Conservation (phyloP, 1,140 invertebrate species). For the Nymphalis io region DNA sequence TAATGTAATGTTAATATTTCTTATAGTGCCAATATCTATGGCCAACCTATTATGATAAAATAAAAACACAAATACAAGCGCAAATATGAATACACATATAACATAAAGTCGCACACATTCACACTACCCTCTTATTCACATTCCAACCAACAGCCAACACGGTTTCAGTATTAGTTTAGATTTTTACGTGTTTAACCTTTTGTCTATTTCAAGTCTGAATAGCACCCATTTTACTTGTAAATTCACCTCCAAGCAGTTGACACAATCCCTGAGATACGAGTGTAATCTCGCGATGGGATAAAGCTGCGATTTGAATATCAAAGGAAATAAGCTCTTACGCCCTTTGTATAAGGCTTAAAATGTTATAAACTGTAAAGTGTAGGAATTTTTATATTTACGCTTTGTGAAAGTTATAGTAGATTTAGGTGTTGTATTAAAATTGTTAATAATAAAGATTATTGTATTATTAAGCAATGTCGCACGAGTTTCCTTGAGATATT, state of each 20-base stretch:
- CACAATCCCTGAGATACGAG: constrained; percentile 11
- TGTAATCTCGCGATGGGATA: constrained; percentile 6
- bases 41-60: too few relatives aligned
- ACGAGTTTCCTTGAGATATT: too few relatives aligned
- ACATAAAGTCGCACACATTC: not conserved
- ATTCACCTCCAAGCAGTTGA: constrained; percentile 18
- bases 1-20: too few relatives aligned
- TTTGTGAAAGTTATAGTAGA: not conserved
- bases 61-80: not conserved
- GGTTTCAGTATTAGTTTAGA: not conserved
- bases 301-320: not conserved
- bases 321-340: not conserved
- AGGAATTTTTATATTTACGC: not conserved
- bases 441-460: too few relatives aligned
- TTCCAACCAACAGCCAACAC: not conserved
- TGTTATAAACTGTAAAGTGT: not conserved
- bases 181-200: constrained; percentile 13
- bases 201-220: constrained; percentile 5
- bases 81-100: not conserved
- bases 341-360: not conserved
- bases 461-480: too few relatives aligned
- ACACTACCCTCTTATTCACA: not conserved
- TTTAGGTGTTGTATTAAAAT: not conserved
- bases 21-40: too few relatives aligned
- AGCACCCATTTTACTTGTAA: constrained; percentile 9